A percentile compares a stretch with the other conserved stretches of the same genome.
Conservation (phyloP, 1,140 invertebrate species). For the Chymomyza costata region DNA sequence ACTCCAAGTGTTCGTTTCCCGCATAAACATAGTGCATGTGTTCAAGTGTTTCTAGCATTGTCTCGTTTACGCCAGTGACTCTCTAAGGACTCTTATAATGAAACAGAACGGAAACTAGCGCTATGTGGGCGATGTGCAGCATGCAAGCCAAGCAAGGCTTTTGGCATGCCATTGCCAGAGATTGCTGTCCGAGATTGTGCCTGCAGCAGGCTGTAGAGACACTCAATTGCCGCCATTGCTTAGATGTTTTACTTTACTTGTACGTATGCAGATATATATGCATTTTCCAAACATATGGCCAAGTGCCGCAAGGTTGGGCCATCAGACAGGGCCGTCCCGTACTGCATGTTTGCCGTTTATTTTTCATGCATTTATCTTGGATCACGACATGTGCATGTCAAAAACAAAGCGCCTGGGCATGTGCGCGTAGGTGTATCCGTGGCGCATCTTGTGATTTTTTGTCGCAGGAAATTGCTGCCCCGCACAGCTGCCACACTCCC, state of each 20-base stretch:
- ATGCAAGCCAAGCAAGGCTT: too few species aligned
- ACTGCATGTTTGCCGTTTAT: constrained; percentile 12
- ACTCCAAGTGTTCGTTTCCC: too few species aligned
- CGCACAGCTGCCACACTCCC: not conserved
- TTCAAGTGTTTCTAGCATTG: constrained; percentile 36
- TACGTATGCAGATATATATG: too few species aligned
- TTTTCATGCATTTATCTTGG: constrained; percentile 39
- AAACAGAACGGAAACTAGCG: constrained; percentile 36
- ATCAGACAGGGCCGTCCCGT: constrained; percentile 11
- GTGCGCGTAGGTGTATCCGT: constrained; percentile 34
- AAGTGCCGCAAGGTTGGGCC: constrained; percentile 24
- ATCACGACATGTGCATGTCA: constrained; percentile 33
- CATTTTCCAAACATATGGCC: constrained; percentile 26
- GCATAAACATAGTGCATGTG: too few species aligned
- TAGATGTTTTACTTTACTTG: not conserved
- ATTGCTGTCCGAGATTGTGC: too few species aligned
- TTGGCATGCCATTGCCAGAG: too few species aligned
- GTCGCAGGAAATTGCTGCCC: constrained; percentile 38
- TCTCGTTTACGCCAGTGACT: constrained; percentile 63
- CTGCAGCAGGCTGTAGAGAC: too few species aligned
- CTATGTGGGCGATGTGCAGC: constrained; percentile 10
- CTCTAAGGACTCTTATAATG: constrained; percentile 52
- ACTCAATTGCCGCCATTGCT: too few species aligned
- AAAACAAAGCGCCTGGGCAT: constrained; percentile 25
- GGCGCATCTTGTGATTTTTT: constrained; percentile 14